Percentiles rank a stretch among this genome's conserved stretches.
Conservation (phyloP, 1,140 invertebrate genomes). For the Lepidurus arcticus region DNA sequence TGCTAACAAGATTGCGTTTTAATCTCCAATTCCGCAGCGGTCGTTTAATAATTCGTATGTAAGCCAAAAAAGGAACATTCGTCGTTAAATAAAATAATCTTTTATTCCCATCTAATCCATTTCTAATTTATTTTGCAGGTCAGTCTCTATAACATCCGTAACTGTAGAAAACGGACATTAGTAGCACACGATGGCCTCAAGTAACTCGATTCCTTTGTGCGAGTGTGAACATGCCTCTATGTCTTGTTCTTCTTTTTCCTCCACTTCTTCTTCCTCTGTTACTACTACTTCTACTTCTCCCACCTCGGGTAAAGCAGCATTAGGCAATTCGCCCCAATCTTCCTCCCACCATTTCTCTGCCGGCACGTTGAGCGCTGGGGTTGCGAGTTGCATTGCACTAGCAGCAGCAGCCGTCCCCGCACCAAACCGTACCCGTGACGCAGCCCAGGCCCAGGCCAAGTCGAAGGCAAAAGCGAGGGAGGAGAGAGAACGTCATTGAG, state of each 20-base stretch:
- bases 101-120: no score
- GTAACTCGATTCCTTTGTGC: slow-evolving; percentile 15
- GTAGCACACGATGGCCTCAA: not conserved
- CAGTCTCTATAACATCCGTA: no score
- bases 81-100: no score
- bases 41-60: no score
- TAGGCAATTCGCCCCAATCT: slow-evolving; percentile 12
- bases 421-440: not conserved
- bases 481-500: not conserved
- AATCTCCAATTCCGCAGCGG: no score
- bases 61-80: no score
- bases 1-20: no score
- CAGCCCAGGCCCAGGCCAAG: not conserved
- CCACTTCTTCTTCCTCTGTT: no score
- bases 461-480: no score
- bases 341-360: not conserved
- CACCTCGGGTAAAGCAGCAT: not conserved
- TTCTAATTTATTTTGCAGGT: no score
- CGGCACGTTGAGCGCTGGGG: not conserved
- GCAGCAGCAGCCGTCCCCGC: not conserved
- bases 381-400: not conserved
- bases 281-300: not conserved
- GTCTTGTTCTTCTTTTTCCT: not conserved
- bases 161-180: no score
- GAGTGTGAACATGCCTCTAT: not conserved